Percentiles rank a stretch among this genome's conserved stretches.
These are phyloP conservation scores for Drosophila putrida DNA, from an alignment of 2,888 invertebrate species.

Conservation along the genomic window DNA sequence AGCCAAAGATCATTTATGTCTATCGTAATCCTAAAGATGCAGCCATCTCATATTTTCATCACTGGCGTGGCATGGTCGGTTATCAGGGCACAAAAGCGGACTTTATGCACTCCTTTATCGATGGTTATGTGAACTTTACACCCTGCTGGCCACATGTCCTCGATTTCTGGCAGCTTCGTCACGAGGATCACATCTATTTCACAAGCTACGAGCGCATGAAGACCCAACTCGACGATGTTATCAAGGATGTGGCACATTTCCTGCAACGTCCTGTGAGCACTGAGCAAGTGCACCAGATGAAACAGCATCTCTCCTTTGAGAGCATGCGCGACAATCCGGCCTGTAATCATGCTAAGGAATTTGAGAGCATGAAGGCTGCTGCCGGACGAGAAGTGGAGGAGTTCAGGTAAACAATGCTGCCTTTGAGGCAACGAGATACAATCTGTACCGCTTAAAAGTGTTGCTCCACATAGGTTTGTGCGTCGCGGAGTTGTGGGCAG, in stretches of 20 bases:
- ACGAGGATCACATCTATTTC: conserved; percentile 78
- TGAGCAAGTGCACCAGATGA: conserved; percentile 67
- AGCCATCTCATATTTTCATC: conserved; percentile 92
- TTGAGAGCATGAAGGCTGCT: conserved; percentile 83
- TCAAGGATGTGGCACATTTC: conserved; percentile 76
- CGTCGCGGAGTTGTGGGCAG: conserved; percentile 84
- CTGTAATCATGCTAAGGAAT: conserved; percentile 83
- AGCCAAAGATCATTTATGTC: conserved; percentile 90
- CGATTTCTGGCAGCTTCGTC: conserved; percentile 83
- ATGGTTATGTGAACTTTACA: conserved; percentile 80
- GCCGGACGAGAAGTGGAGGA: conserved; percentile 81
- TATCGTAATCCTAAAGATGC: conserved; percentile 95
- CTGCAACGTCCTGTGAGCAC: conserved; percentile 56
- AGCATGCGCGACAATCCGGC: conserved; percentile 84
- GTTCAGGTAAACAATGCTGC: conserved; percentile 70
- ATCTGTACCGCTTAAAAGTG: conserved; percentile 34
- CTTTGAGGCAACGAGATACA: background rate
- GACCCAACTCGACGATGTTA: conserved; percentile 69
- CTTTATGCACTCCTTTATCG: conserved; percentile 82
- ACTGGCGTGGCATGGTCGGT: conserved; percentile 83
- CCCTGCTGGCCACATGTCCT: conserved; percentile 83
- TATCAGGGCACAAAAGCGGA: conserved; percentile 81
- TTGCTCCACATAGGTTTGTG: conserved; percentile 75
- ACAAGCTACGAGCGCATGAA: conserved; percentile 84
- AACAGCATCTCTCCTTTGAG: conserved; percentile 82